Base-by-base conservation (phyloP, 1,140 invertebrate genomes). In the Oreohelix idahoensis region DNA sequence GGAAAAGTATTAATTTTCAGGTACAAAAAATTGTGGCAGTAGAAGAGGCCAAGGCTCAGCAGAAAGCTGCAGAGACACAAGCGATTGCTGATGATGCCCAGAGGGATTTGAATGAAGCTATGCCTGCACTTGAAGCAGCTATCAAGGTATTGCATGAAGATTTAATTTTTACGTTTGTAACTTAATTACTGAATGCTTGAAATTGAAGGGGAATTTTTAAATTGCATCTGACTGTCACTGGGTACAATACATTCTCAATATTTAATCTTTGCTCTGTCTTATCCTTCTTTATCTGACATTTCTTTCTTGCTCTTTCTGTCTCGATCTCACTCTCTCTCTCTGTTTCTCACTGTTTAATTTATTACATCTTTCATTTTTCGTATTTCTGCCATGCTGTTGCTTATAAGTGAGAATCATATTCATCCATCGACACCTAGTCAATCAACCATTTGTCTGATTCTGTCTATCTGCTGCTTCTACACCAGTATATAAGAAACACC, bases 101-200 rank as follows among this genome's bases (percentile, higher is more conserved):
- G 86, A 84, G 88, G 69, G 97, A 97, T 92, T 93, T 98, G 38
- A 96, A 96, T 81, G 94, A 95, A 26, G 96, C 96, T 0, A 93
- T 97, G 89, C 97, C 97, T 0, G 96, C 96, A 0, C 94, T 98
- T 83, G 95, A 97, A 83, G 95, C 95, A 35, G 96, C 97, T 0
- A 95, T 96, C 76, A 95, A 92, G 84, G 91, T 91, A 42, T 23
- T 53, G 10, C 5, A 32, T 66, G 20, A 45, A 45, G 42, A 45
- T 8, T 15, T 8, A 45, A 5, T 45, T 45, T 45, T 45, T 45
- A 45, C 5, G 15, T 45, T 45, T 45, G 15, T 8, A 45, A 45
- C 15, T 8, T 45, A 45, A n/a, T n/a, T n/a, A n/a, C n/a, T n/a
- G n/a, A n/a, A n/a, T n/a, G n/a, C n/a, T n/a, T n/a, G n/a, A n/a